Evolutionary conservation across 2,888 invertebrate genomes (phyloP).

Genomic region (Unio pictorum): DNA sequence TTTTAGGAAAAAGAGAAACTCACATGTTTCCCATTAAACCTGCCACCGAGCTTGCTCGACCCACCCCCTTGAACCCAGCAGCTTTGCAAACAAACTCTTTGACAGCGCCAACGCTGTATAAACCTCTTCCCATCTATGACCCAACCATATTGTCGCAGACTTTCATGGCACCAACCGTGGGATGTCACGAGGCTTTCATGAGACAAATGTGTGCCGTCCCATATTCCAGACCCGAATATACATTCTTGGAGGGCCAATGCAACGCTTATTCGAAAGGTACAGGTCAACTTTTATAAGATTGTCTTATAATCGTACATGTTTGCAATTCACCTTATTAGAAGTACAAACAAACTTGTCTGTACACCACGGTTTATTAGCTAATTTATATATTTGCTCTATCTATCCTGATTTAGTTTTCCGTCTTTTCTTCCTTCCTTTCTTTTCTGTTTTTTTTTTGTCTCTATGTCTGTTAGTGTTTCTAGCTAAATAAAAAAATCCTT

Average conservation of each 20-base stretch:
- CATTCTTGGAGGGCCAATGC: conserved; percentile 36
- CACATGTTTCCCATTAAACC: conserved; percentile 1
- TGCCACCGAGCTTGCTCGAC: conserved; percentile 34
- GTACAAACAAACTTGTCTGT: no score
- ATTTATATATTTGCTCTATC: no score
- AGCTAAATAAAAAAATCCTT: no score
- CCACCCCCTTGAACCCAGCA: conserved; percentile 55
- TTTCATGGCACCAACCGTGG: conserved; percentile 29
- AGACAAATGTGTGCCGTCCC: conserved; percentile 32
- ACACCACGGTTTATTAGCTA: no score
- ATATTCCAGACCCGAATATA: conserved; percentile 28
- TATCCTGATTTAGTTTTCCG: no score
- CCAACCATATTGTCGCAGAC: conserved; percentile 36
- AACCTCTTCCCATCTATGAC: conserved; percentile 51
- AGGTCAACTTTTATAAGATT: no score
- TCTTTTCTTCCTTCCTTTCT: no score
- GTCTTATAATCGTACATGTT: no score
- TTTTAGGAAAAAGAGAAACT: conserved; percentile 32
- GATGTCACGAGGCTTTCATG: conserved; percentile 30
- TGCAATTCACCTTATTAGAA: no score
- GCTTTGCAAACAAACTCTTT: conserved; percentile 45
- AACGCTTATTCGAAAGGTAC: conserved; percentile 45
- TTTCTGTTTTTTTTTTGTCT: no score
- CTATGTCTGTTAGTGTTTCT: no score
- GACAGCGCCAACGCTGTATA: conserved; percentile 45